Evolutionary conservation across 2,797 vertebrate genomes (phyloP).

Genomic region (Neopelma chrysocephalum): DNA sequence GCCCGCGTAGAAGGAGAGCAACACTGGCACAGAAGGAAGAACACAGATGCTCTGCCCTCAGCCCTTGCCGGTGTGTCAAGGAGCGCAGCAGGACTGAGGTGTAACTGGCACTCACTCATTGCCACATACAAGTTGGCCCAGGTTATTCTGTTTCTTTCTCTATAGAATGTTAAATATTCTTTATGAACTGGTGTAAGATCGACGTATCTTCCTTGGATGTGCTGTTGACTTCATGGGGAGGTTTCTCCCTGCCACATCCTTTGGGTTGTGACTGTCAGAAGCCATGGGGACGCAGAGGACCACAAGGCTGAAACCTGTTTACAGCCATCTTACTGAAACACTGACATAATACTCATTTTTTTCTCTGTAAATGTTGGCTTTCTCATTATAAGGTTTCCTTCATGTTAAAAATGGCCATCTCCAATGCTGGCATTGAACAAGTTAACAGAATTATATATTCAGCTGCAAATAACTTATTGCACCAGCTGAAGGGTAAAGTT

Average conservation of each 20-base stretch:
- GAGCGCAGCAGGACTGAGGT: not conserved
- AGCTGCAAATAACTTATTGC: not conserved
- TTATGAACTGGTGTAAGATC: not conserved
- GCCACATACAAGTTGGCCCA: not conserved
- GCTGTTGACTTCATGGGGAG: not conserved
- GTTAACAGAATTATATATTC: not conserved
- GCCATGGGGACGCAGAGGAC: not conserved
- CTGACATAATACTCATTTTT: rapidly evolving
- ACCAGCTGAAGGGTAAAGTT: not conserved
- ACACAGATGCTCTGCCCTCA: not conserved
- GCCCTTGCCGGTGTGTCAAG: not conserved
- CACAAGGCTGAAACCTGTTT: not conserved
- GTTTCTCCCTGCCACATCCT: not conserved
- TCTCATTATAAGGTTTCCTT: not conserved
- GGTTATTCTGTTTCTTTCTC: not conserved
- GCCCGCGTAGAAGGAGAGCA: rapidly evolving
- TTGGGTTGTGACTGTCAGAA: not conserved
- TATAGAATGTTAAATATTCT: not conserved
- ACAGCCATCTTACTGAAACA: not conserved
- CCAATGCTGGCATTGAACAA: not conserved
- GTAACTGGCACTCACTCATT: not conserved
- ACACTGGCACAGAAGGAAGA: not conserved
- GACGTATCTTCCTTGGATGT: rapidly evolving
- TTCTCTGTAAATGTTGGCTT: not conserved
- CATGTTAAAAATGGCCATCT: not conserved